Conservation (phyloP, 2,888 invertebrate species). For the Rotaria magnacalcarata region DNA sequence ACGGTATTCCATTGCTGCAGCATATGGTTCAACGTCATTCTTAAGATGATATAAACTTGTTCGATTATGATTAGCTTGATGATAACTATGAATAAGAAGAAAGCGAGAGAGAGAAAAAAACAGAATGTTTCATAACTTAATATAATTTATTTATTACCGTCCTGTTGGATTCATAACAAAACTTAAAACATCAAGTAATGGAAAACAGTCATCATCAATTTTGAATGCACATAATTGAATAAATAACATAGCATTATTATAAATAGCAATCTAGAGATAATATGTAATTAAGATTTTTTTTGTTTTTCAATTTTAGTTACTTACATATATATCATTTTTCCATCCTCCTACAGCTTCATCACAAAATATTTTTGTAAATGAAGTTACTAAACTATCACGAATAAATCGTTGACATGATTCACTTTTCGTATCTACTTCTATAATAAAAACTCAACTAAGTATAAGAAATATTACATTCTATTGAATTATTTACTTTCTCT, state of each 20-base stretch:
- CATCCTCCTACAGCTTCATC: slow-evolving; percentile 95
- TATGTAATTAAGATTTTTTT: too few species aligned
- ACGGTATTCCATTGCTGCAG: neutral
- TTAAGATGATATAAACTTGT: neutral
- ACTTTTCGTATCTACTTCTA: slow-evolving; percentile 79
- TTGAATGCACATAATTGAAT: slow-evolving; percentile 87
- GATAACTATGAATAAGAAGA: neutral
- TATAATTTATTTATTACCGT: slow-evolving; percentile 66
- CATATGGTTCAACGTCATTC: neutral
- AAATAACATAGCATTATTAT: slow-evolving; percentile 83
- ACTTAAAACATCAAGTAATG: slow-evolving; percentile 80
- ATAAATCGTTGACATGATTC: slow-evolving; percentile 88
- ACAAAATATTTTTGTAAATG: slow-evolving; percentile 90
- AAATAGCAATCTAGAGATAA: slow-evolving; percentile 69
- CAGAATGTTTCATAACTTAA: too few species aligned
- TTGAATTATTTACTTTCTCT: slow-evolving; percentile 66
- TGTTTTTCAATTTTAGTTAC: slow-evolving; percentile 47
- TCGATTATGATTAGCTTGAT: neutral
- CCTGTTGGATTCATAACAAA: slow-evolving; percentile 90
- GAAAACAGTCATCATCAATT: slow-evolving; percentile 79
- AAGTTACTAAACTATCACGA: slow-evolving; percentile 83
- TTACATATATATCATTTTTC: slow-evolving; percentile 87
- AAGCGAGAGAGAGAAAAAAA: too few species aligned
- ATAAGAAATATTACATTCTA: neutral
- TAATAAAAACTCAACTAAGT: slow-evolving; percentile 48